Conservation (phyloP, 2,797 vertebrate genomes). For the Arremon brunneinucha region DNA sequence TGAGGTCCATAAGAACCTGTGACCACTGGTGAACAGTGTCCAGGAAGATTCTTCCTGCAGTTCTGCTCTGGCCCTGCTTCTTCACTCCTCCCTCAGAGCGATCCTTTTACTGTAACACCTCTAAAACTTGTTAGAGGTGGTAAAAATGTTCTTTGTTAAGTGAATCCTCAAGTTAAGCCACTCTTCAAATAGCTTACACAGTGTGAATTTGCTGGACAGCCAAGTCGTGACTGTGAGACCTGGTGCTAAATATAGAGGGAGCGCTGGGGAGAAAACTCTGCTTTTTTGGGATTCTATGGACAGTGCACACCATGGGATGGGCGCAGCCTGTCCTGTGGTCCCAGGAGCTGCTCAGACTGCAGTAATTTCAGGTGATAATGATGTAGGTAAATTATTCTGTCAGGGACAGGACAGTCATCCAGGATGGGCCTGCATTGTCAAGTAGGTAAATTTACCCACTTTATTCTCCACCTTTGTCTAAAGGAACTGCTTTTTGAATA, state of each 20-base stretch:
- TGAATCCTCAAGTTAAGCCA: background rate
- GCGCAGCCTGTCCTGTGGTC: background rate
- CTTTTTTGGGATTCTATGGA: background rate
- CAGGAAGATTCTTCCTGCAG: background rate
- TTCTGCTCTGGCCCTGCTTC: background rate
- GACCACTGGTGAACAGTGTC: background rate
- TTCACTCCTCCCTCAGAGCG: background rate
- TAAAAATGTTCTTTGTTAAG: slow-evolving; percentile 2
- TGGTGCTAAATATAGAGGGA: background rate
- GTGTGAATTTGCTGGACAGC: background rate
- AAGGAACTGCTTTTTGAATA: background rate
- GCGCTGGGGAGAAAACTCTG: background rate
- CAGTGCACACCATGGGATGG: background rate
- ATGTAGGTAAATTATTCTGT: background rate
- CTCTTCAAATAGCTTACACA: background rate
- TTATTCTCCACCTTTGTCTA: background rate
- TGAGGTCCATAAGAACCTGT: background rate
- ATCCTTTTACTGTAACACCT: background rate
- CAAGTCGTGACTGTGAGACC: background rate
- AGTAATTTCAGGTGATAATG: background rate
- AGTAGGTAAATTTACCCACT: background rate
- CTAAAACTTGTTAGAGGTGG: background rate
- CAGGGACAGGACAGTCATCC: background rate
- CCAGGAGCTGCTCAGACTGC: background rate
- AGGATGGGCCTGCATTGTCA: background rate